Percentiles rank a stretch among this genome's conserved stretches.
Evolutionary conservation across 2,113 vertebrate genomes (phyloP).

Genomic region (Strix uralensis): DNA sequence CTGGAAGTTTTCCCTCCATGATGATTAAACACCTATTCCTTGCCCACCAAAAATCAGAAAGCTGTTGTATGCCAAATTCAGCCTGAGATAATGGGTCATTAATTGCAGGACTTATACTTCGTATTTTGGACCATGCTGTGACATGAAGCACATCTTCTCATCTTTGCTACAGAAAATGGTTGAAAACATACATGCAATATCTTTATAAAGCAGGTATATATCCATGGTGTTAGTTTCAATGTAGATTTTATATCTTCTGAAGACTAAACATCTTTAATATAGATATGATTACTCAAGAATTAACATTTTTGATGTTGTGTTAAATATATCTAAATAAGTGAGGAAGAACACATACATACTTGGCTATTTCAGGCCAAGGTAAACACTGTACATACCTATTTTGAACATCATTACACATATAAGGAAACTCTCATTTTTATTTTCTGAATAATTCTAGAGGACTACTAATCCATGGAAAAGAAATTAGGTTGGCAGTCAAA

Average conservation of each 20-base stretch:
- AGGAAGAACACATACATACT: not conserved
- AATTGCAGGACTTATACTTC: not conserved
- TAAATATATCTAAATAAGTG: not conserved
- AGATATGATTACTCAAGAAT: not conserved
- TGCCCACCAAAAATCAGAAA: not conserved
- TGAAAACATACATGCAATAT: not conserved
- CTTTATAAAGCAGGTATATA: not conserved
- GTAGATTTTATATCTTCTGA: not conserved
- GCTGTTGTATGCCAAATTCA: not conserved
- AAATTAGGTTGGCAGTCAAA: not conserved
- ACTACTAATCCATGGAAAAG: not conserved
- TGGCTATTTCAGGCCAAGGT: not conserved
- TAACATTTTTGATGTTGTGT: not conserved
- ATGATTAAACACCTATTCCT: not conserved
- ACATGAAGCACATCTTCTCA: not conserved
- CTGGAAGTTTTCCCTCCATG: not conserved
- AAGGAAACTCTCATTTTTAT: not conserved
- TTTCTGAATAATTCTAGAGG: not conserved
- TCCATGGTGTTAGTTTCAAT: not conserved
- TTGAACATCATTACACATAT: not conserved
- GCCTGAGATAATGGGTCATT: not conserved
- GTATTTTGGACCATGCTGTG: not conserved
- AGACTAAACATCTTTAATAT: not conserved
- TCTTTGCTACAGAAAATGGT: not conserved
- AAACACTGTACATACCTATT: not conserved